These are phyloP conservation scores for Pristis pectinata DNA, from an alignment of 2,797 vertebrate species.

Conservation along the genomic window DNA sequence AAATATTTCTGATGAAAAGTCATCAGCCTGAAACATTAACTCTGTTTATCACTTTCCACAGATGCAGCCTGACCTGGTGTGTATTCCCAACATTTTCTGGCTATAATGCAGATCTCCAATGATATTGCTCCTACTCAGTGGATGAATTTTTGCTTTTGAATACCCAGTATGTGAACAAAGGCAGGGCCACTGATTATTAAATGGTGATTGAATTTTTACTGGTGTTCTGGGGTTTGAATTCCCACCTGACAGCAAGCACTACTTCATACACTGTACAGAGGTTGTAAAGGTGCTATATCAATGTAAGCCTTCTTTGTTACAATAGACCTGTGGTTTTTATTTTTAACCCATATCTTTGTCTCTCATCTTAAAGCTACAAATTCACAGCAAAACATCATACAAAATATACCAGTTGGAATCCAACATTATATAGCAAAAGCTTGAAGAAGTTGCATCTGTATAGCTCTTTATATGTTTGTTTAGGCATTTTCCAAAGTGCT, in stretches of 20 bases:
- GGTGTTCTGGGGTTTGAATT: neutral
- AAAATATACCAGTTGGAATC: neutral
- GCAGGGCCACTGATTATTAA: neutral
- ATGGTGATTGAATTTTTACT: neutral
- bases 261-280: too few species aligned
- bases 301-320: neutral
- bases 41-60: too few species aligned
- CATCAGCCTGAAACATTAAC: too few species aligned
- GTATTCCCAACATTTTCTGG: too few species aligned
- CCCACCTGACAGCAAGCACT: too few species aligned
- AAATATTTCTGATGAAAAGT: too few species aligned
- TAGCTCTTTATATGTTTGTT: too few species aligned
- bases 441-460: too few species aligned
- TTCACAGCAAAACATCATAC: neutral
- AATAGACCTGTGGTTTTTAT: neutral
- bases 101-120: neutral
- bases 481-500: too few species aligned
- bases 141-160: neutral
- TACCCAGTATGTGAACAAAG: neutral
- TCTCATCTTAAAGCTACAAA: neutral
- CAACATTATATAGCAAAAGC: neutral
- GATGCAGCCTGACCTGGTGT: too few species aligned
- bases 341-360: neutral
- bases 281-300: too few species aligned
- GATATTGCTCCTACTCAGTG: neutral